Percentiles rank a stretch among this genome's conserved stretches.
Conservation (phyloP, 2,113 vertebrate genomes). For the Meleagris gallopavo region DNA sequence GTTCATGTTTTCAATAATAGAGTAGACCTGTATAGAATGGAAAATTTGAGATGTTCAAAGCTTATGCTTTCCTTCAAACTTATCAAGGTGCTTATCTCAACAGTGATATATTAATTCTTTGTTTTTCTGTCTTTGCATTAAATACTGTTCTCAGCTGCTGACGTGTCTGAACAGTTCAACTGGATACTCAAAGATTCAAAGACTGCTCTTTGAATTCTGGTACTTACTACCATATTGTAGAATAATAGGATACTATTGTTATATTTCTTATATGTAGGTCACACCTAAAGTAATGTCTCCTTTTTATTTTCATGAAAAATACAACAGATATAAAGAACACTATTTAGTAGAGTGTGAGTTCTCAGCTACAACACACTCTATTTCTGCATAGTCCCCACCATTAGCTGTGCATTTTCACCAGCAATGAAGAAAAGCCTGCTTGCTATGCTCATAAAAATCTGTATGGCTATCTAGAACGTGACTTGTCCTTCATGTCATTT, state of each 20-base stretch:
- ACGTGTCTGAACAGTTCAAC: not conserved
- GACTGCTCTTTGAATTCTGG: not conserved
- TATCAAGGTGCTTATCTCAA: not conserved
- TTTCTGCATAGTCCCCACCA: no score
- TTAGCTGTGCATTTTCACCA: no score
- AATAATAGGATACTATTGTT: not conserved
- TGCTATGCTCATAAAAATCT: no score
- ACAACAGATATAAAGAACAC: no score
- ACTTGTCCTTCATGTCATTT: no score
- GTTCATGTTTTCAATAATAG: conserved; percentile 1
- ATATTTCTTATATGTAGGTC: not conserved
- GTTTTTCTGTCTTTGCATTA: not conserved
- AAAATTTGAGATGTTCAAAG: not conserved
- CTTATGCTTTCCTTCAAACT: not conserved
- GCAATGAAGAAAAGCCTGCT: no score
- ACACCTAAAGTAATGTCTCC: no score
- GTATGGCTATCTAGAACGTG: no score
- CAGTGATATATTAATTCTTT: not conserved
- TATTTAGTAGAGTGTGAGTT: no score
- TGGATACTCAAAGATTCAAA: not conserved
- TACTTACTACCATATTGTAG: not conserved
- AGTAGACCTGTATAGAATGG: not conserved
- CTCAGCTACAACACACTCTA: no score
- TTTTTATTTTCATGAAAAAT: no score
- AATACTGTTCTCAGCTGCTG: not conserved